Evolutionary conservation across 2,113 vertebrate species (phyloP).

Genomic region (Cariama cristata): DNA sequence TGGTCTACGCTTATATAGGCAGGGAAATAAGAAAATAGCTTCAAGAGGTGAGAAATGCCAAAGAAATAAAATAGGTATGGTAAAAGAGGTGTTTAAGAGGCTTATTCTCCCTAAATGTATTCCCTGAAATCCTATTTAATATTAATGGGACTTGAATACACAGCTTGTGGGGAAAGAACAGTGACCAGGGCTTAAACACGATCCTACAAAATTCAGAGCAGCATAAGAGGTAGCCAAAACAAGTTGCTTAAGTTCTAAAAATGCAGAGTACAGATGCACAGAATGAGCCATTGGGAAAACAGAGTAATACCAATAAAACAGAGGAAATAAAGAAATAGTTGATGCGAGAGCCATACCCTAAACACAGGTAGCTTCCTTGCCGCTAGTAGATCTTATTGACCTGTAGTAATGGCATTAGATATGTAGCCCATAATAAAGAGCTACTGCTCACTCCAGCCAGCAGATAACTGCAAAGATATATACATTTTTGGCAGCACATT

Average conservation of each 20-base stretch:
- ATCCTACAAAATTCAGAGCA: slow-evolving; percentile 55
- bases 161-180: slow-evolving; percentile 1
- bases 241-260: slow-evolving; percentile 8
- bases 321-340: neutral
- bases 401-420: neutral
- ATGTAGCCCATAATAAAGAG: neutral
- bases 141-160: slow-evolving; percentile 63
- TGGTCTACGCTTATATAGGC: neutral
- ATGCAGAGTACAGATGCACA: neutral
- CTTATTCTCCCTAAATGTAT: slow-evolving; percentile 47
- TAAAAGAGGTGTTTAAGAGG: slow-evolving; percentile 74
- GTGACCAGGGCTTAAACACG: slow-evolving; percentile 37
- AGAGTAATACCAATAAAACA: neutral
- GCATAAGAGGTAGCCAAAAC: neutral
- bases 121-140: slow-evolving; percentile 69
- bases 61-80: slow-evolving; percentile 65
- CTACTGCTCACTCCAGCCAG: neutral
- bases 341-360: neutral
- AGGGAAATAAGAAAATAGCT: slow-evolving; percentile 37
- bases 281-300: neutral
- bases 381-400: neutral
- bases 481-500: neutral
- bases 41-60: slow-evolving; percentile 54
- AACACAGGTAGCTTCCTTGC: neutral
- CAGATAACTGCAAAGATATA: neutral